A percentile compares a stretch with the other conserved stretches of the same genome.
Evolutionary conservation across 2,113 vertebrate genomes (phyloP).

Genomic region (Aix galericulata): DNA sequence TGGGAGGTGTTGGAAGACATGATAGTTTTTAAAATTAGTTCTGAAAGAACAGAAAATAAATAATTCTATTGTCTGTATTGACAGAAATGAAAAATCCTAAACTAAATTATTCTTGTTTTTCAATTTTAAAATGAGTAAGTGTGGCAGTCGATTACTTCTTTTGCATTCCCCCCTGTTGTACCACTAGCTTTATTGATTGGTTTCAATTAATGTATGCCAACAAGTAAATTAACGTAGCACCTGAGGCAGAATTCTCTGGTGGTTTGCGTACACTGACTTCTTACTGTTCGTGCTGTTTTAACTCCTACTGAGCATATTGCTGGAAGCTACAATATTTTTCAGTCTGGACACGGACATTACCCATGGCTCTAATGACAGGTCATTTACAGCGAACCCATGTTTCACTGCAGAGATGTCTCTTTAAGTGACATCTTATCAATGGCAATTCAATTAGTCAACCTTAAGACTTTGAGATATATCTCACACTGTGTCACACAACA

Average conservation of each 20-base stretch:
- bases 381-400: slow-evolving; percentile 80
- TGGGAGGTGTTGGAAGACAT: neutral
- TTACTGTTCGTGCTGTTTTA: slow-evolving; percentile 60
- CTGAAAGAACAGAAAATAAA: slow-evolving; percentile 41
- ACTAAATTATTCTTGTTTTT: slow-evolving; percentile 54
- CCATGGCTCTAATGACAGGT: slow-evolving; percentile 80
- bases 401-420: slow-evolving; percentile 82
- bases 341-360: slow-evolving; percentile 82
- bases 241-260: slow-evolving; percentile 77
- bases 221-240: slow-evolving; percentile 81
- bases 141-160: slow-evolving; percentile 30
- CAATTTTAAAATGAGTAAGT: slow-evolving; percentile 41
- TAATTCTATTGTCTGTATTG: slow-evolving; percentile 29
- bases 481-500: slow-evolving; percentile 50
- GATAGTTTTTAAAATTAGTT: slow-evolving; percentile 28
- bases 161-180: slow-evolving; percentile 54
- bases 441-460: slow-evolving; percentile 90
- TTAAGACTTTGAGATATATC: slow-evolving; percentile 64
- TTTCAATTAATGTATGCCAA: slow-evolving; percentile 80
- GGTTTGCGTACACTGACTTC: slow-evolving; percentile 50
- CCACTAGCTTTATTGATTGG: slow-evolving; percentile 76
- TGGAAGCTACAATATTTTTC: slow-evolving; percentile 83
- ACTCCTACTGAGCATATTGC: slow-evolving; percentile 76
- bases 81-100: slow-evolving; percentile 57
- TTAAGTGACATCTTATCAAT: slow-evolving; percentile 84